A percentile compares a stretch with the other conserved stretches of the same genome.
phyloP scores from a whole-genome alignment of 2,113 vertebrate species.

The Alethe diademata region DNA sequence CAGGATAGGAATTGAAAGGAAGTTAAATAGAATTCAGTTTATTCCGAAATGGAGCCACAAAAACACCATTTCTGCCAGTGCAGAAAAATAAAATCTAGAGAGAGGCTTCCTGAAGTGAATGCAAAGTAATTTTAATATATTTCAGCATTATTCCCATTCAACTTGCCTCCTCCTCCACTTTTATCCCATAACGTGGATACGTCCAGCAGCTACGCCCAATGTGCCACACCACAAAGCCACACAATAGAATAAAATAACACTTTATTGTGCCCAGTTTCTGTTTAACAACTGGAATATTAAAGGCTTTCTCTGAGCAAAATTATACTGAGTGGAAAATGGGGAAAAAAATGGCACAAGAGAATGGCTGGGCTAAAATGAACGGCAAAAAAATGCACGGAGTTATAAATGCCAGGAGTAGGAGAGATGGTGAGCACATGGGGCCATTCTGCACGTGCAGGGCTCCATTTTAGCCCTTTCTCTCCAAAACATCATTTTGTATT shows the following conservation, averaged over 20 bases:
- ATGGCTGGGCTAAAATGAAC: not conserved
- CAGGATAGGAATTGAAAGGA: not conserved
- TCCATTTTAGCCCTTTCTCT: not conserved
- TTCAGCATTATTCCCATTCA: not conserved
- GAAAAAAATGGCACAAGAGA: not conserved
- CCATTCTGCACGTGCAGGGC: not conserved
- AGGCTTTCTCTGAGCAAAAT: not conserved
- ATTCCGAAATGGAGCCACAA: not conserved
- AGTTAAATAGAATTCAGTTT: not conserved
- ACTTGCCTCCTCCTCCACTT: not conserved
- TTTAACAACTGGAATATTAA: not conserved
- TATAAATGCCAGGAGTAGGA: not conserved
- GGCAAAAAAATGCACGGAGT: not conserved
- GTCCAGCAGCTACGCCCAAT: accelerated
- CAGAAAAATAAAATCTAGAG: not conserved
- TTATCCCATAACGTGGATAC: not conserved
- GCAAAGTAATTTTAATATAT: not conserved
- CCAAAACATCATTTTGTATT: not conserved
- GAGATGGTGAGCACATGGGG: not conserved
- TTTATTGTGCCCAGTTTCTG: slow-evolving; percentile 36
- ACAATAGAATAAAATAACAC: slow-evolving; percentile 9
- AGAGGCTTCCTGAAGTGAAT: slow-evolving; percentile 3
- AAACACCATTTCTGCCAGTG: not conserved
- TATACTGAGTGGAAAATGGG: not conserved
- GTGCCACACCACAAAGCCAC: not conserved